Conservation (phyloP, 2,797 vertebrate species). For the Heliangelus exortis region DNA sequence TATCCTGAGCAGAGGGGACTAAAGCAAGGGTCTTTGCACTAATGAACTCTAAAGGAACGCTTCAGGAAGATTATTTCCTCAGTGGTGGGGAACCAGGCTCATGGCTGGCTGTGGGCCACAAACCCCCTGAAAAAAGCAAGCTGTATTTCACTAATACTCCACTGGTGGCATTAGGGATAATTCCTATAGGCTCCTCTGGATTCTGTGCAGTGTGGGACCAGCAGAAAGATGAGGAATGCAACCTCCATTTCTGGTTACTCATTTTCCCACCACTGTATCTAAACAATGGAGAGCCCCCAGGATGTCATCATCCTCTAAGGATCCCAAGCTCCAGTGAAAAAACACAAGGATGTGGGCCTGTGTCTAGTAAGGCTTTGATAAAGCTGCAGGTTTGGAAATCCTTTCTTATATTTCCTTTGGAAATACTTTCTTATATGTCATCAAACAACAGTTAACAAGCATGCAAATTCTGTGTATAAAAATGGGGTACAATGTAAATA, state of each 20-base stretch:
- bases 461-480: neutral
- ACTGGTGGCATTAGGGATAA: neutral
- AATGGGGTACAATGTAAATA: neutral
- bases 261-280: neutral
- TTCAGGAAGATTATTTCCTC: neutral
- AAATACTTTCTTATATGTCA: neutral
- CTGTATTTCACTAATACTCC: rapidly evolving
- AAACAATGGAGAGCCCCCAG: neutral
- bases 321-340: neutral
- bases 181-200: neutral
- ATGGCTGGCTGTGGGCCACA: neutral
- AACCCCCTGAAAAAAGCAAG: neutral
- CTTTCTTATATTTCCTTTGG: neutral
- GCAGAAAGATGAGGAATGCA: neutral
- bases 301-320: neutral
- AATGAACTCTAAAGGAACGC: neutral
- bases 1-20: neutral
- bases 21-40: neutral
- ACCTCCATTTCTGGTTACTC: neutral
- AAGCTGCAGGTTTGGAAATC: neutral
- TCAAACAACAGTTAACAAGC: neutral
- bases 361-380: neutral
- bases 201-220: neutral
- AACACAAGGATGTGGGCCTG: neutral
- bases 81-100: neutral